Evolutionary conservation across 2,797 vertebrate species (phyloP).

Genomic region (Decapterus maruadsi): DNA sequence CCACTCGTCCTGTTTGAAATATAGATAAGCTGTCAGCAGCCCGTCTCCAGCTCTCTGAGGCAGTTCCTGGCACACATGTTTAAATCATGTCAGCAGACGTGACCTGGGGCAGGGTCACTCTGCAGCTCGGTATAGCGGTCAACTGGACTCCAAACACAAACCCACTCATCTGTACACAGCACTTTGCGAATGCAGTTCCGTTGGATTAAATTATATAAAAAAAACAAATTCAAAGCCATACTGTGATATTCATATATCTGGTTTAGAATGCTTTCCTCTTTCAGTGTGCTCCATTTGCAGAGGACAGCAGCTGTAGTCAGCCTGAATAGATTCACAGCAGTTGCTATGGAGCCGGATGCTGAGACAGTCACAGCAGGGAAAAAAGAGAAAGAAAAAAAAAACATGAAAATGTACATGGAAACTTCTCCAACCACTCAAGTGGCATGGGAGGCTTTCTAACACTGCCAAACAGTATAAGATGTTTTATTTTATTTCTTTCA

Average conservation of each 20-base stretch:
- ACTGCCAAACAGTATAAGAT: not conserved
- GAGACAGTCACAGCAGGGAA: too few relatives aligned
- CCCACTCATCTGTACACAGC: not conserved
- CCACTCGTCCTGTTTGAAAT: constrained; percentile 72
- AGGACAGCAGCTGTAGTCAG: not conserved
- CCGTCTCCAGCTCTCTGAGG: constrained; percentile 60
- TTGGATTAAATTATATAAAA: not conserved
- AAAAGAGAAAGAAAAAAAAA: not conserved
- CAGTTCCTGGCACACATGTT: constrained; percentile 60
- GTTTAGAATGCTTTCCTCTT: not conserved
- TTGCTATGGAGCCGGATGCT: not conserved
- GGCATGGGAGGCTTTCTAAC: not conserved
- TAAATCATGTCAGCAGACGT: constrained; percentile 72
- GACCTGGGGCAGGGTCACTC: constrained; percentile 65
- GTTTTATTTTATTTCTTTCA: not conserved
- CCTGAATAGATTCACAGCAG: not conserved
- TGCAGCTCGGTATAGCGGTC: constrained; percentile 26
- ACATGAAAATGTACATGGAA: not conserved
- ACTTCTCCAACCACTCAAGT: not conserved
- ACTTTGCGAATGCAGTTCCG: not conserved
- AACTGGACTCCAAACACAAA: constrained; percentile 14
- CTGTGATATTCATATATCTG: not conserved
- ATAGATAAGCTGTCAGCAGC: constrained; percentile 79
- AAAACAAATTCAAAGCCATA: not conserved
- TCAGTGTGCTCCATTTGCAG: not conserved